These are phyloP conservation scores for Zaprionus camerounensis DNA, from an alignment of 1,140 invertebrate species.

Conservation along the genomic window DNA sequence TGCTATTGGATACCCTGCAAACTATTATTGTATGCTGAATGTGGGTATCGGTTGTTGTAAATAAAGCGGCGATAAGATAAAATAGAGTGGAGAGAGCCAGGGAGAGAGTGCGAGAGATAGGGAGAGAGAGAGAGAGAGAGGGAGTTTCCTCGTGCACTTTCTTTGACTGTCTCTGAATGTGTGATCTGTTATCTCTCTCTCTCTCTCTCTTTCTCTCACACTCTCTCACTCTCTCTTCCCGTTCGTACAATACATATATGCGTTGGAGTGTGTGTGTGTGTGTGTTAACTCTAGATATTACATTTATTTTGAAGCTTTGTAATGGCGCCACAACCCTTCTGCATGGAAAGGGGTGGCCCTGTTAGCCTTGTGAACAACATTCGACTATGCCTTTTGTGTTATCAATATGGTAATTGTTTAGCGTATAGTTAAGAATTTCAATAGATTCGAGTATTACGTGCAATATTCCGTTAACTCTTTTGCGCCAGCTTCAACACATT, in stretches of 20 bases:
- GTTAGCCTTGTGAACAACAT: constrained; percentile 9
- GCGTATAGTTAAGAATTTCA: constrained; percentile 31
- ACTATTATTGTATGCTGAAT: constrained; percentile 3
- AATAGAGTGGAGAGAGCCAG: constrained; percentile 4
- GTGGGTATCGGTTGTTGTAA: constrained; percentile 5
- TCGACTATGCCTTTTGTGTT: constrained; percentile 19
- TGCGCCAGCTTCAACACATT: background rate
- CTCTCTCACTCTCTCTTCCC: background rate
- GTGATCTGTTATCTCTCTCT: background rate
- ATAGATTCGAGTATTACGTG: constrained; percentile 40
- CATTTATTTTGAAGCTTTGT: constrained; percentile 23
- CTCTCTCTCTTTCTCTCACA: background rate
- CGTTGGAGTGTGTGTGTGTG: background rate
- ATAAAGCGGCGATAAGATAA: constrained; percentile 18
- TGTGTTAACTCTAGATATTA: constrained; percentile 17
- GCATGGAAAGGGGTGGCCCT: background rate
- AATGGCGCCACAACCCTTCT: background rate
- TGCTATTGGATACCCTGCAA: constrained; percentile 21
- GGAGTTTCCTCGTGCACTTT: too few relatives aligned
- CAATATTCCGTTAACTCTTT: constrained; percentile 4
- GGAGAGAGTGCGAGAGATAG: background rate
- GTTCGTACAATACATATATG: constrained; percentile 6
- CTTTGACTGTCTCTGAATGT: background rate
- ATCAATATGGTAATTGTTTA: constrained; percentile 21
- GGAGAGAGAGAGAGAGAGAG: background rate